Evolutionary conservation across 2,113 vertebrate genomes (phyloP).

Genomic region (Corynorhinus townsendii): DNA sequence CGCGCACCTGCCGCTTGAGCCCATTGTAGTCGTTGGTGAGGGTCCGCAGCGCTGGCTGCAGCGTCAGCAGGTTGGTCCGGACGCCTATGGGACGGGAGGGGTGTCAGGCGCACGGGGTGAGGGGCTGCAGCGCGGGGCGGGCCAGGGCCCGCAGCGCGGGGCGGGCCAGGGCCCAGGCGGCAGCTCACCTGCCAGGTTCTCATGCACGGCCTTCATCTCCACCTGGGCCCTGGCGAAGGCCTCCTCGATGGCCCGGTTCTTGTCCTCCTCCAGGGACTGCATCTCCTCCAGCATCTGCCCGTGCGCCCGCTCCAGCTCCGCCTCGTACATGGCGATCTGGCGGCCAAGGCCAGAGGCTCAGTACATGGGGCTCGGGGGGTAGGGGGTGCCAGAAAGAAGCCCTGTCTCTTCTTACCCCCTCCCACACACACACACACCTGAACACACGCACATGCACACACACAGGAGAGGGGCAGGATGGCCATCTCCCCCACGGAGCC

Average conservation of each 20-base stretch:
- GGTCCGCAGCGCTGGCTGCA: constrained; percentile 93
- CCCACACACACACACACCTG: neutral
- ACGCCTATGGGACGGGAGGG: constrained; percentile 81
- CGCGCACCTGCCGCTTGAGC: constrained; percentile 93
- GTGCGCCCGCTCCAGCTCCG: constrained; percentile 90
- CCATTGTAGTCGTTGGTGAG: constrained; percentile 94
- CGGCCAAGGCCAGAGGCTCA: neutral
- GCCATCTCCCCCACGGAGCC: fast-evolving
- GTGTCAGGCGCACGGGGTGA: fast-evolving
- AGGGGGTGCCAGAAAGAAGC: fast-evolving
- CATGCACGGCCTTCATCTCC: constrained; percentile 96
- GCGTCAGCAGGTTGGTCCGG: constrained; percentile 90
- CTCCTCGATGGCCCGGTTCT: constrained; percentile 93
- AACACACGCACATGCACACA: too few species aligned
- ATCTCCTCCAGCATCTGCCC: constrained; percentile 93
- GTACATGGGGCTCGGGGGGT: fast-evolving
- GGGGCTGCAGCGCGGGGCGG: fast-evolving
- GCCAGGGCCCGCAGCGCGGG: fast-evolving
- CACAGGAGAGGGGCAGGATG: fast-evolving
- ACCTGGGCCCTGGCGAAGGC: constrained; percentile 92
- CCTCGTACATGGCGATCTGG: constrained; percentile 90
- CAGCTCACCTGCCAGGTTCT: constrained; percentile 93
- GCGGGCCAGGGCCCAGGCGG: fast-evolving
- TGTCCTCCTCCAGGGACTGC: constrained; percentile 95
- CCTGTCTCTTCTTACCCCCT: neutral